phyloP scores from a whole-genome alignment of 2,797 vertebrate genomes.

The Chiroxiphia lanceolata region DNA sequence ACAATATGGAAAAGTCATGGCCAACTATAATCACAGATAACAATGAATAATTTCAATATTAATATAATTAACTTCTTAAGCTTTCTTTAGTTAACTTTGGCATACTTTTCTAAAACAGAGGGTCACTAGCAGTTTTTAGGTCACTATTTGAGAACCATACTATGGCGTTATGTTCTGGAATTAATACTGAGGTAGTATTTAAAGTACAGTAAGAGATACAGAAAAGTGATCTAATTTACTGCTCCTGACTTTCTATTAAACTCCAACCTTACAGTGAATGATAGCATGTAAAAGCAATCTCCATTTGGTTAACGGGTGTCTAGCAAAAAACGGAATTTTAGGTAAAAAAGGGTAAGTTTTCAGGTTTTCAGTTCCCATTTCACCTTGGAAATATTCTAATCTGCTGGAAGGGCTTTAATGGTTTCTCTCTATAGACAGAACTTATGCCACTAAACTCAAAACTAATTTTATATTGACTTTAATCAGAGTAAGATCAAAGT shows the following conservation, averaged over 20 bases:
- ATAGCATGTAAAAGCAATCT: background rate
- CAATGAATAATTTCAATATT: background rate
- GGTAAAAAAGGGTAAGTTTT: background rate
- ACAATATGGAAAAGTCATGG: background rate
- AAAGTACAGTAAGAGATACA: background rate
- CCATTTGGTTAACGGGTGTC: background rate
- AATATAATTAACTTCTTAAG: background rate
- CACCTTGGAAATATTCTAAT: background rate
- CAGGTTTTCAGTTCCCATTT: background rate
- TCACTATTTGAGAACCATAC: background rate
- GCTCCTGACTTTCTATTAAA: background rate
- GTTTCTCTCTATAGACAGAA: background rate
- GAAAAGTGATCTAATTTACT: background rate
- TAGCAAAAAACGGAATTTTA: background rate
- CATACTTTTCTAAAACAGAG: background rate
- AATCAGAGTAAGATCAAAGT: constrained; percentile 37
- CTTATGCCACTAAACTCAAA: background rate
- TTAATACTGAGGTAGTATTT: background rate
- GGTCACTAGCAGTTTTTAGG: background rate
- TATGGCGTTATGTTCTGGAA: background rate
- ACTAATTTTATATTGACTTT: background rate
- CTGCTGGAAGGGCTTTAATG: background rate
- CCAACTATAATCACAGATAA: background rate
- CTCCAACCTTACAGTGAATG: background rate
- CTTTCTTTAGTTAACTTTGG: background rate